These are phyloP conservation scores for Rhegmatorhina hoffmannsi DNA, from an alignment of 2,113 vertebrate species.

Conservation along the genomic window DNA sequence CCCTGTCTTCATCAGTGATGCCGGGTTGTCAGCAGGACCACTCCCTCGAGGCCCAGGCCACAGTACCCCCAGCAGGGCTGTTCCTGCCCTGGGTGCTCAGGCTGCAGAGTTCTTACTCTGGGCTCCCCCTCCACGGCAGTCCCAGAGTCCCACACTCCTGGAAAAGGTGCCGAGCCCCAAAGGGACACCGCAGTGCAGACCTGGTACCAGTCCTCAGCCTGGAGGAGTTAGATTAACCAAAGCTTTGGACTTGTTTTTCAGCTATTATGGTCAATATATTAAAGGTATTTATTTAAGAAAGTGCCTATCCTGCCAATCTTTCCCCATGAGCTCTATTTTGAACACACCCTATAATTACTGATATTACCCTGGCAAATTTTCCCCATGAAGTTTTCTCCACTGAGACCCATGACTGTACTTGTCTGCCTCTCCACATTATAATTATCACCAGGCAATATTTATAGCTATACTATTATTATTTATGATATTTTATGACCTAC, in stretches of 20 bases:
- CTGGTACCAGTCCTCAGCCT: background rate
- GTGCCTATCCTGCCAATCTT: conserved; percentile 66
- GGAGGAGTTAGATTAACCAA: background rate
- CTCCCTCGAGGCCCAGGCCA: fast-evolving
- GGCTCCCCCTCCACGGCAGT: fast-evolving
- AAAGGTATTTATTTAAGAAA: conserved; percentile 64
- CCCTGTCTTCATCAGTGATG: fast-evolving
- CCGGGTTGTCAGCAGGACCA: background rate
- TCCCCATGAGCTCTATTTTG: conserved; percentile 53
- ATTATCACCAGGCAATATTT: conserved; percentile 62
- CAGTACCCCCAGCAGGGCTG: fast-evolving
- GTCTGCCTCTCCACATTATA: conserved; percentile 51
- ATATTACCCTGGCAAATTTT: conserved; percentile 60
- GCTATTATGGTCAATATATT: conserved; percentile 47
- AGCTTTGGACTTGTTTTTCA: conserved; percentile 20
- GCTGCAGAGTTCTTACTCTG: fast-evolving
- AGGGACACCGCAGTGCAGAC: fast-evolving
- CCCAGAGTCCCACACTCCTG: fast-evolving
- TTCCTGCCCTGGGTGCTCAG: background rate
- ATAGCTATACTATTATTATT: conserved; percentile 62
- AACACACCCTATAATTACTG: conserved; percentile 65
- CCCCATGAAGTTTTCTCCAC: conserved; percentile 44
- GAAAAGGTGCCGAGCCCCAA: background rate
- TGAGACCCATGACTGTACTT: conserved; percentile 57
- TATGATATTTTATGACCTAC: conserved; percentile 50